These are phyloP conservation scores for Scaptomyza hsui DNA, from an alignment of 1,140 invertebrate genomes.

Conservation along the genomic window DNA sequence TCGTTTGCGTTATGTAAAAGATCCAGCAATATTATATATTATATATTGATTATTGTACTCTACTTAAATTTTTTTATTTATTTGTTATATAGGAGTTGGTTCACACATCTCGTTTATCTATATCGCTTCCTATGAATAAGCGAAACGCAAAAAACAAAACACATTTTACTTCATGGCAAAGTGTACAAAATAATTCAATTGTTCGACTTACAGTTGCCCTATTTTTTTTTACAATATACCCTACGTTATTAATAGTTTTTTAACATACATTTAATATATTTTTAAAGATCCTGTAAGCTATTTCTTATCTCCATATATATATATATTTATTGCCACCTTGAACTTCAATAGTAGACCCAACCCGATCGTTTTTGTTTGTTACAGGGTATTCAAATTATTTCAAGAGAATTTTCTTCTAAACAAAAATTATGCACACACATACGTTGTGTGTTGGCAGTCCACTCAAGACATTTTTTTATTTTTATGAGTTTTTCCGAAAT, in stretches of 20 bases:
- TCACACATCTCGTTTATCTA: background rate
- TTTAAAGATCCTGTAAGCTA: too few relatives aligned
- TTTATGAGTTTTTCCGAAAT: background rate
- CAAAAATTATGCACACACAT: constrained; percentile 20
- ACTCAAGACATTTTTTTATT: constrained; percentile 10
- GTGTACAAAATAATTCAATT: constrained; percentile 1
- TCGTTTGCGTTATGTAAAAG: background rate
- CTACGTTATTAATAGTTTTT: too few relatives aligned
- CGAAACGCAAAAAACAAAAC: background rate
- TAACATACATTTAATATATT: background rate
- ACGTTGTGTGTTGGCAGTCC: constrained; percentile 13
- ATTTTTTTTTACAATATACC: too few relatives aligned
- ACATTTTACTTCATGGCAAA: background rate
- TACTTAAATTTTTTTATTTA: background rate
- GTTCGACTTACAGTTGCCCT: constrained; percentile 1
- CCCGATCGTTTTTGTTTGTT: background rate
- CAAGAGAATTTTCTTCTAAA: constrained; percentile 16
- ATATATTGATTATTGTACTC: background rate
- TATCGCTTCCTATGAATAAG: background rate
- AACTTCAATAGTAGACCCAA: background rate
- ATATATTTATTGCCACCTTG: background rate
- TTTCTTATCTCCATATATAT: background rate
- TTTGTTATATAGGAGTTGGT: background rate
- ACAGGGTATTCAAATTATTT: constrained; percentile 24
- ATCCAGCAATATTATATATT: too few relatives aligned